Evolutionary conservation across 2,888 invertebrate species (phyloP), one percentile per base, ranked within the genome.

Genomic region (Campopleginae sp.): DNA sequence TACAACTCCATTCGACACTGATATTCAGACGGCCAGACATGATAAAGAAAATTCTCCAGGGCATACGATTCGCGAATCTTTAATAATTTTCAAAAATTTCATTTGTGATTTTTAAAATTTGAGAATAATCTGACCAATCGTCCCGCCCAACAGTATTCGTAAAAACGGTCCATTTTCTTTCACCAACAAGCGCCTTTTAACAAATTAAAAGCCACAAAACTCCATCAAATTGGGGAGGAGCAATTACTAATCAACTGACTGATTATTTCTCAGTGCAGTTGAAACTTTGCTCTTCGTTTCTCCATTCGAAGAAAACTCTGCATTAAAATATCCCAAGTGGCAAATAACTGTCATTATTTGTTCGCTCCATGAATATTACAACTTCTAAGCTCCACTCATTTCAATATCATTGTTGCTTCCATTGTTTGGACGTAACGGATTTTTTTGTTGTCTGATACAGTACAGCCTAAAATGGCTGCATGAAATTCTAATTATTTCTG

Each of bases 121-220:
- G 44, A 14, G 27, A 66, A 23, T 14, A 19, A 66, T 66, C 8
- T 7, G 0, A 33, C n/a, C 42, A 44, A 66, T 23, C 44, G 19
- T 66, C 23, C n/a, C 23, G 23, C 44, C 44, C 17, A 19, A 27
- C 33, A 19, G 33, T 33, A 58, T 27, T 23, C 23, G 17, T 58
- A 19, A 54, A 42, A 46, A 46, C 31, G 68, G 31, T 27, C 46
- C 27, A 68, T 68, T 38, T n/a, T 72, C n/a, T 72, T 72, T 19
- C 42, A 72, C 12, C 54, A 14, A 71, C 23, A 19, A 51, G 33
- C n/a, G n/a, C n/a, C n/a, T n/a, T n/a, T n/a, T n/a, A n/a, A n/a
- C n/a, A n/a, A n/a, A n/a, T n/a, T n/a, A n/a, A n/a, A n/a, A n/a
- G n/a, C n/a, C n/a, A 38, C 4, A 23, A 33, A 27, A 72, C 1